Evolutionary conservation across 2,113 vertebrate genomes (phyloP).

Genomic region (Acanthochromis polyacanthus): DNA sequence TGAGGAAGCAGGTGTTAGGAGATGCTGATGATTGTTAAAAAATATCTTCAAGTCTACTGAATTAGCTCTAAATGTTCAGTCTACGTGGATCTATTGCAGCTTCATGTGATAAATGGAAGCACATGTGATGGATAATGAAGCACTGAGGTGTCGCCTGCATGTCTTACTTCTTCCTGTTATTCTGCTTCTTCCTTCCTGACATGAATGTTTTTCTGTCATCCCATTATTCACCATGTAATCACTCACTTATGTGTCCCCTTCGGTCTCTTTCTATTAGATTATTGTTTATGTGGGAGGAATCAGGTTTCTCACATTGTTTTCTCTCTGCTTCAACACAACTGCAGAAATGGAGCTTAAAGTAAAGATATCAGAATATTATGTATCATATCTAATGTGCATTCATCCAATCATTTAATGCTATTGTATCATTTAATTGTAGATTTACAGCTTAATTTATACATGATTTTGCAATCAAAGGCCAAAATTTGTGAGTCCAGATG

Average conservation of each 20-base stretch:
- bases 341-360: conserved; percentile 1
- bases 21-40: too few relatives aligned
- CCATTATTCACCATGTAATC: background rate
- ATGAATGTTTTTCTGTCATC: background rate
- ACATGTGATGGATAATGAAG: too few relatives aligned
- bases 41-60: too few relatives aligned
- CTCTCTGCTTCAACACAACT: background rate
- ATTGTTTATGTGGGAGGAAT: conserved; percentile 50
- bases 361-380: background rate
- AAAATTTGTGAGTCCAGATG: too few relatives aligned
- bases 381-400: too few relatives aligned
- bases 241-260: conserved; percentile 5
- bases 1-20: too few relatives aligned
- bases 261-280: conserved; percentile 47
- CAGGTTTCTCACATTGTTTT: conserved; percentile 33
- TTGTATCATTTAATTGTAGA: too few relatives aligned
- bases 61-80: too few relatives aligned
- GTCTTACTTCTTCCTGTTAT: background rate
- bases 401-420: background rate
- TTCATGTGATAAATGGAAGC: background rate
- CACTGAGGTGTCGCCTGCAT: too few relatives aligned
- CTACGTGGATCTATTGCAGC: too few relatives aligned
- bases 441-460: too few relatives aligned
- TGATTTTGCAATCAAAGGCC: too few relatives aligned
- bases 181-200: background rate